Evolutionary conservation across 2,797 vertebrate genomes (phyloP), one percentile per base, ranked within the genome.

Genomic region (Capromys pilorides): DNA sequence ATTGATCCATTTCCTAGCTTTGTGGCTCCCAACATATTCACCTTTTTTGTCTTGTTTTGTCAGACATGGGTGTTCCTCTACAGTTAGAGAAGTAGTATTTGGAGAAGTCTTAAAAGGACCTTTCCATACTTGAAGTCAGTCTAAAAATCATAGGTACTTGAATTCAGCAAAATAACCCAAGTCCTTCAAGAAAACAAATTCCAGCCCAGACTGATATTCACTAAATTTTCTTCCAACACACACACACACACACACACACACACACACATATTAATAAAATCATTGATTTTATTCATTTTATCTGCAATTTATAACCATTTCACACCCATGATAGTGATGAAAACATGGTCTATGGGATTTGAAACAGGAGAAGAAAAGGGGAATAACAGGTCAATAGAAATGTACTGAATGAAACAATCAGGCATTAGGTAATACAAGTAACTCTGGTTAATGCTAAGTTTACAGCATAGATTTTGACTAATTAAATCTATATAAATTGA

Each of bases 251-350:
- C 45, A 45, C 45, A 45, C 45, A 45, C 8, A 45, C 8, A 45
- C 8, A 45, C 19, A 94, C 7, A 57, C 77, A n/a, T 39, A 66
- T 67, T 97, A 94, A 92, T 22, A 79, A 89, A 95, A 59, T 28
- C 13, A 93, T 5, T 86, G 64, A 88, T 78, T 64, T 36, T 51
- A 45, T 93, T 73, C 22, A n/a, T 90, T 67, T 61, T 13, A 64
- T 36, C 26, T 93, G 33, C 14, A 31, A 36, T 75, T 62, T 82
- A 45, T 90, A 90, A 84, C 36, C 16, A 41, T 91, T 93, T 86
- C 39, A 82, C 59, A 33, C 8, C 4, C 28, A 85, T 51, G n/a
- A 21, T 92, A 94, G 93, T 80, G 39, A 82, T 71, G n/a, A 87
- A 41, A 91, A 80, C 84, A 67, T 67, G 19, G 69, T 62, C 54